These are phyloP conservation scores for Eutolmus rufibarbis DNA, from an alignment of 2,888 invertebrate species.

Conservation along the genomic window DNA sequence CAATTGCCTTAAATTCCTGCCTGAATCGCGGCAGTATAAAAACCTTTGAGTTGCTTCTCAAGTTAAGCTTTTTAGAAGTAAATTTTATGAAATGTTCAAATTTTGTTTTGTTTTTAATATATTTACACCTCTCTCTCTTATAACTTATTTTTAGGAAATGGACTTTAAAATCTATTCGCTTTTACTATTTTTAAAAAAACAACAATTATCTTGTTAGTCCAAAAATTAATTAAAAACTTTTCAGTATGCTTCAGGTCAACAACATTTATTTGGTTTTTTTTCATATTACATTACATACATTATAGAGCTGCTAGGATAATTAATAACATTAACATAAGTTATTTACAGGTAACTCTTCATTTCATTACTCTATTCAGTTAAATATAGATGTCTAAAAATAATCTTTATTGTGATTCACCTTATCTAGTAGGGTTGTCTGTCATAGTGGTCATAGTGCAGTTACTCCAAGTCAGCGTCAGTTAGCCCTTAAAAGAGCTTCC, in stretches of 20 bases:
- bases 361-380: background rate
- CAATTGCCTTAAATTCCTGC: too few species aligned
- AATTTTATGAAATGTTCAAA: too few species aligned
- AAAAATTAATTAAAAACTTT: background rate
- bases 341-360: background rate
- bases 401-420: slow-evolving; percentile 17
- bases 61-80: too few species aligned
- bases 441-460: background rate
- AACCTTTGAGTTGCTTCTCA: too few species aligned
- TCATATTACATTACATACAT: background rate
- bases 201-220: background rate
- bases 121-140: too few species aligned
- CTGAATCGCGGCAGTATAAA: too few species aligned
- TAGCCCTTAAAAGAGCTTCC: background rate
- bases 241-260: background rate
- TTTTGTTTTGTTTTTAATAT: too few species aligned
- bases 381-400: background rate
- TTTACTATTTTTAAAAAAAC: too few species aligned
- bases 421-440: slow-evolving; percentile 5
- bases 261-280: background rate
- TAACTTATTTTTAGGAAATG: too few species aligned
- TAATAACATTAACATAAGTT: background rate
- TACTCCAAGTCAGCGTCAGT: background rate
- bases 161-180: too few species aligned
- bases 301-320: background rate